Conservation (phyloP, 2,797 vertebrate species). For the Neosalanx taihuensis region DNA sequence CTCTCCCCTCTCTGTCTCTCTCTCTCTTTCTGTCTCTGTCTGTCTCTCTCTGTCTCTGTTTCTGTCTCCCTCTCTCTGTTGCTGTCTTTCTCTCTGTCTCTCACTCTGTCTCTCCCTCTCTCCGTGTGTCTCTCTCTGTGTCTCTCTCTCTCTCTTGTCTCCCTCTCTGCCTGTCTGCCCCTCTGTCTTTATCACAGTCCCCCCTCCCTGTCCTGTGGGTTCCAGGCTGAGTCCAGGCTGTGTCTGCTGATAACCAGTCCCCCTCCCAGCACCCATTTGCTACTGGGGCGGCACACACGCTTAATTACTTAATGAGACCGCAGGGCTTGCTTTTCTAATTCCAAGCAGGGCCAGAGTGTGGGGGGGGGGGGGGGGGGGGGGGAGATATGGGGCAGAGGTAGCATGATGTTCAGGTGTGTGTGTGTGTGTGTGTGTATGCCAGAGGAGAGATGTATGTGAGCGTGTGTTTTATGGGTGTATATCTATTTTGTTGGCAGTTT, state of each 20-base stretch:
- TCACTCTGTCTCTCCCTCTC: not conserved
- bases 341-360: conserved; percentile 49
- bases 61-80: too few relatives aligned
- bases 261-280: conserved; percentile 60
- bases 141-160: conserved; percentile 14
- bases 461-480: conserved; percentile 42
- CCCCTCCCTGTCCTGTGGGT: conserved; percentile 61
- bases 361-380: conserved; percentile 39
- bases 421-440: not conserved
- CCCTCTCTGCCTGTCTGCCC: conserved; percentile 39
- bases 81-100: too few relatives aligned
- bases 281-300: conserved; percentile 52
- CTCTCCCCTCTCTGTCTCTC: conserved; percentile 19
- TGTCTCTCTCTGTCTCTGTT: too few relatives aligned
- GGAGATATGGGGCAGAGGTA: conserved; percentile 17
- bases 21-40: conserved; percentile 21
- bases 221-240: conserved; percentile 67
- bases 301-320: conserved; percentile 78
- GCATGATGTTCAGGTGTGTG: not conserved
- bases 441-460: conserved; percentile 50
- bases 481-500: conserved; percentile 79
- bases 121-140: not conserved
- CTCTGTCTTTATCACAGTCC: conserved; percentile 5
- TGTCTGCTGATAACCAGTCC: conserved; percentile 70
- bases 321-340: conserved; percentile 72